These are phyloP conservation scores for Lagria hirta DNA, from an alignment of 2,888 invertebrate species.

Conservation along the genomic window DNA sequence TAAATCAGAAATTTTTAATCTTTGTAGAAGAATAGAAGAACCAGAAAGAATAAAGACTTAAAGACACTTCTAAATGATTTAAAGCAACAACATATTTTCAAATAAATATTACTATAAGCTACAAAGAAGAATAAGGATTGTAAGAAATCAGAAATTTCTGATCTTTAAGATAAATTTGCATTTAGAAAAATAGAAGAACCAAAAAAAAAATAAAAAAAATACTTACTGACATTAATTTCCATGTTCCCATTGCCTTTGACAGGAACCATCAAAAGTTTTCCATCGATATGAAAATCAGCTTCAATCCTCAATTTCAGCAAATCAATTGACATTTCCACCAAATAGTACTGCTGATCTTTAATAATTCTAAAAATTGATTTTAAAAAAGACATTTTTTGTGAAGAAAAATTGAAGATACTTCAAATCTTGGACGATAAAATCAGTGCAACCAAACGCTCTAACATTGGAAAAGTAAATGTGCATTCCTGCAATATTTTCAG, in stretches of 20 bases:
- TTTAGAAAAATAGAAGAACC: too few relatives aligned
- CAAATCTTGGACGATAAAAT: conserved; percentile 55
- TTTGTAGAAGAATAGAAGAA: too few relatives aligned
- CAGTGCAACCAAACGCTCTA: conserved; percentile 57
- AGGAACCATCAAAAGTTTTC: conserved; percentile 57
- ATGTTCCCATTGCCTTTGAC: conserved; percentile 59
- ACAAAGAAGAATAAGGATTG: background rate
- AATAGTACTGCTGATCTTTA: too few relatives aligned
- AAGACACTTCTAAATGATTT: too few relatives aligned
- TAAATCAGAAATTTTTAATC: too few relatives aligned
- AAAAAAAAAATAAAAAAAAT: too few relatives aligned
- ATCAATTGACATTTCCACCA: conserved; percentile 44
- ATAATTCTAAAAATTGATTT: too few relatives aligned
- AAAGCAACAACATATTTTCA: too few relatives aligned
- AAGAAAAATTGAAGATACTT: conserved; percentile 57
- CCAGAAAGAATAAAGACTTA: too few relatives aligned
- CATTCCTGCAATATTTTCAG: conserved; percentile 54
- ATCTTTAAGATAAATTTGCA: too few relatives aligned
- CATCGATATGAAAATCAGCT: conserved; percentile 58
- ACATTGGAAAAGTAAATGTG: conserved; percentile 54
- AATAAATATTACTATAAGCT: too few relatives aligned
- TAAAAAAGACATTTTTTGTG: too few relatives aligned
- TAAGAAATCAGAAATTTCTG: conserved; percentile 1
- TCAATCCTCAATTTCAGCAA: conserved; percentile 58
- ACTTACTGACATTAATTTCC: conserved; percentile 59